Evolutionary conservation across 1,140 invertebrate species (phyloP), one percentile per base, ranked within the genome.

Genomic region (Trichonephila clavipes): DNA sequence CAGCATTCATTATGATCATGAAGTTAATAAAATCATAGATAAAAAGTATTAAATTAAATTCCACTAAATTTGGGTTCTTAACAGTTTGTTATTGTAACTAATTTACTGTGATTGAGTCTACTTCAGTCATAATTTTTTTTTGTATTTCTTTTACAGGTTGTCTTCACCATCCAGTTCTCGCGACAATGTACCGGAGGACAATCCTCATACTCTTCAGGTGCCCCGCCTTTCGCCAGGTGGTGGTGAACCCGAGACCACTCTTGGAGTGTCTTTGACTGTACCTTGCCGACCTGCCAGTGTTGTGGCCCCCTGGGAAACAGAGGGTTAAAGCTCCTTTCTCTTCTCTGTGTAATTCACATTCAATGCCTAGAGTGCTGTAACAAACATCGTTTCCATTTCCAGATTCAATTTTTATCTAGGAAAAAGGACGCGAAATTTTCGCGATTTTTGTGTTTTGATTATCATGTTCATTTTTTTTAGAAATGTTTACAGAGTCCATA

Each of bases 121-220:
- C 5, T 10, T 51, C 51, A 7, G 51, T 10, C 0, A 1, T 1
- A 51, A 51, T 7, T 10, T 51, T 51, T 51, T 10, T 5, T 12
- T 51, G 51, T 51, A 51, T 51, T 19, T 64, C 62, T 64, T 64
- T 64, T 89, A 2, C 34, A 93, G 94, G 77, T 88, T 93, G 87
- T 94, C 94, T 88, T 94, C 94, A 40, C 94, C 94, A 34, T 94
- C 94, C n/a, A 88, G 91, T 88, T 94, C 94, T 14, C 91, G 94
- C 14, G 94, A 94, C 66, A 85, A 88, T 83, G 88, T 94, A 64
- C 86, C 88, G 40, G 94, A 94, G 61, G 86, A 87, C 83, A 87
- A 83, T 90, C 88, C 77, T 21, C 58, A 88, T 21, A 94, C 91
- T 88, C 94, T 94, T 58, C 94, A 93, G 88, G 94, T 94, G n/a